Evolutionary conservation across 2,113 vertebrate species (phyloP), one percentile per base, ranked within the genome.

Genomic region (Bostrychus sinensis): DNA sequence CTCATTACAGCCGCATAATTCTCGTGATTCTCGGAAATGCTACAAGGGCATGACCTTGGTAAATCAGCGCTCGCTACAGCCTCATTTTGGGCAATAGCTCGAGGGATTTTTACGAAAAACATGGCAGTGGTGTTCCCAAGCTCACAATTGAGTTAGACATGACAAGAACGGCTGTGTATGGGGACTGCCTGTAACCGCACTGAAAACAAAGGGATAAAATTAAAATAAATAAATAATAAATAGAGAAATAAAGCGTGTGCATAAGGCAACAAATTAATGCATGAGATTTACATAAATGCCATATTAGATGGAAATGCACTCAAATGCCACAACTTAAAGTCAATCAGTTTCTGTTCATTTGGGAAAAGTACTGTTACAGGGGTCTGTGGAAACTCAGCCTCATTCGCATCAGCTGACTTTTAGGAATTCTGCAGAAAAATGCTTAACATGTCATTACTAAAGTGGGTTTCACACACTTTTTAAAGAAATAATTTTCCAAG

Each of bases 251-350:
- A 28, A 56, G 2, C 2, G n/a, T 57, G 12, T 38, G 13, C 11
- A 11, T 19, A 30, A n/a, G 23, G 36, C 61, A 48, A 57, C 34
- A 72, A 73, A 83, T 57, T 7, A 74, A 69, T 62, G 63, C 30
- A 36, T 54, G 32, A 41, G 20, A 73, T 79, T 81, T 77, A 26
- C 67, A 85, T 81, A 81, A 85, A 77, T 38, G 55, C 20, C 56
- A 54, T 61, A 82, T 75, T 75, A 75, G 30, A 41, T 37, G 37
- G 32, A 72, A 54, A 43, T 34, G 60, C 63, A 41, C 39, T 59
- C 30, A 77, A 79, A 81, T 51, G 41, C 62, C 45, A 72, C 54
- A 70, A 66, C 8, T 78, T 67, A 60, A 59, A 79, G 56, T 73
- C 66, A 39, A 56, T 83, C 81, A 59, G 66, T 57, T 76, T 59